Conservation (phyloP, 2,113 vertebrate genomes). For the Nettapus auritus region DNA sequence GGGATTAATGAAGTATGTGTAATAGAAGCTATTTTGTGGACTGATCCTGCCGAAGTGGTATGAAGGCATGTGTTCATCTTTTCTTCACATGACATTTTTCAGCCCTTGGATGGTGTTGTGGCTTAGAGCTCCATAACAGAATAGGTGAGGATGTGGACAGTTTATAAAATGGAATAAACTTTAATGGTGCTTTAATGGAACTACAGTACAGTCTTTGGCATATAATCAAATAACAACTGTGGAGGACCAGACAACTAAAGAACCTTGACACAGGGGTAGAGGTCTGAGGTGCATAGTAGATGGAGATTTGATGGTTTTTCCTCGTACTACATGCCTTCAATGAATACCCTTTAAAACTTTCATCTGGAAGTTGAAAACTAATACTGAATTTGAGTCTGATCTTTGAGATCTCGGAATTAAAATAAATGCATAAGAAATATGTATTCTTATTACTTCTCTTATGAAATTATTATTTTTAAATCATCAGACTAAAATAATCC, state of each 20-base stretch:
- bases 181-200: background rate
- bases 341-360: background rate
- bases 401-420: background rate
- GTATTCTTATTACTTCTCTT: background rate
- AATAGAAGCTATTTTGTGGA: background rate
- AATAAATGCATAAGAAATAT: background rate
- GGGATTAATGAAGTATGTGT: background rate
- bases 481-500: slow-evolving; percentile 13
- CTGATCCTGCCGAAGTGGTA: background rate
- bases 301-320: background rate
- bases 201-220: background rate
- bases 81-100: background rate
- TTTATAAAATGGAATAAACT: background rate
- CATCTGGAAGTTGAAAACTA: background rate
- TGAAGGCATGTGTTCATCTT: background rate
- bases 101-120: background rate
- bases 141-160: background rate
- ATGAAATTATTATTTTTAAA: background rate
- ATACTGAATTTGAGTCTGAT: background rate
- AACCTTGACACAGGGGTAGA: background rate
- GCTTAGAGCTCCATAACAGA: background rate
- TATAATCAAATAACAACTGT: background rate
- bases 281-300: background rate
- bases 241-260: background rate
- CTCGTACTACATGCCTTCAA: background rate